Percentiles rank a stretch among this genome's conserved stretches.
These are phyloP conservation scores for Monomorium pharaonis DNA, from an alignment of 1,140 invertebrate species.

Conservation along the genomic window DNA sequence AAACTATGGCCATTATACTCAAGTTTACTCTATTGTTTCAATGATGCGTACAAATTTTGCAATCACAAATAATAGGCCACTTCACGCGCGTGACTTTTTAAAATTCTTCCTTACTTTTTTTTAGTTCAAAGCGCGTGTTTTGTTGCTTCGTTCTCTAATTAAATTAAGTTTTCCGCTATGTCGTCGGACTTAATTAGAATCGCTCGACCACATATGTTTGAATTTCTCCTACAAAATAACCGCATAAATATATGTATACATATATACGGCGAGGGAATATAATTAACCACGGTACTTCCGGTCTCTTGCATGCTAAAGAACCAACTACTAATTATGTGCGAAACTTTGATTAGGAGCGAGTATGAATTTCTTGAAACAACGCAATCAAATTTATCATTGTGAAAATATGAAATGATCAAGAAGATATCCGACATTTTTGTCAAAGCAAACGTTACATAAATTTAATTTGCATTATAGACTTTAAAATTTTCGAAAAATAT, in stretches of 20 bases:
- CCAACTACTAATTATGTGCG: slow-evolving; percentile 16
- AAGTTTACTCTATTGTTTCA: too few species aligned
- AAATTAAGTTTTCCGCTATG: slow-evolving; percentile 27
- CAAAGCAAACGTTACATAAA: background rate
- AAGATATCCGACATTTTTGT: background rate
- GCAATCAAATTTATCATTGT: background rate
- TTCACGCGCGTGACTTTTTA: background rate
- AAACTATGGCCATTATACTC: too few species aligned
- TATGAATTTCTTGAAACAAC: background rate
- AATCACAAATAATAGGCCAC: background rate
- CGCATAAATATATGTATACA: background rate
- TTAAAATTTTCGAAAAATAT: background rate
- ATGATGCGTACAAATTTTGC: background rate
- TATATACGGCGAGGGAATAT: background rate
- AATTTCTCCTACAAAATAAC: slow-evolving; percentile 43
- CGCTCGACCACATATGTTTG: slow-evolving; percentile 34
- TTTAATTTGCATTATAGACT: background rate
- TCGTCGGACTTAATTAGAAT: slow-evolving; percentile 57
- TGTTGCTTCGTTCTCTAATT: slow-evolving; percentile 33
- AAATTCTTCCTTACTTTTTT: background rate
- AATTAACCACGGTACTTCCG: slow-evolving; percentile 23
- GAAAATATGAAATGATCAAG: background rate
- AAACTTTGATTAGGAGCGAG: slow-evolving; percentile 46
- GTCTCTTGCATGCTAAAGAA: slow-evolving; percentile 32
- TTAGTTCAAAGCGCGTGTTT: background rate